Evolutionary conservation across 2,888 invertebrate genomes (phyloP), one percentile per base, ranked within the genome.

Genomic region (Caenorhabditis parvicauda): DNA sequence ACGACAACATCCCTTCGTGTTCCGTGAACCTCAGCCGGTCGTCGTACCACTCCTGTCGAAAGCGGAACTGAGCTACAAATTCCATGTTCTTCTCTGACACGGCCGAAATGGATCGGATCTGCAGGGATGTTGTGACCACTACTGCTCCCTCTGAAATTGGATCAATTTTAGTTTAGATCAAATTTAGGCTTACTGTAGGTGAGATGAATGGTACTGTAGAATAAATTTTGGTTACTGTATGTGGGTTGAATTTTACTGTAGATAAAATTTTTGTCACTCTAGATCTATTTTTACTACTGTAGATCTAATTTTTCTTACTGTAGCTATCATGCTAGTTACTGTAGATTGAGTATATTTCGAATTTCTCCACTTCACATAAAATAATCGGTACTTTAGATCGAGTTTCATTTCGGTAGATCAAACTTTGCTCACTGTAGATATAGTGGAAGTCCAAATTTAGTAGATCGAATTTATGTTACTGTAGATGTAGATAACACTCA

Each of bases 41-140:
- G 42, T 80, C 80, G 48, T 67, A 76, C 80, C 80, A 80, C 60
- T 77, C 74, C 52, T 80, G 80, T 22, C 81, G 76, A 45, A 80
- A 77, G 12, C 79, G 76, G 43, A 80, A 80, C 49, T 80, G 80
- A 1, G 77, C 80, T 7, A 79, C 77, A 51, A 76, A 80, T 46
- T 80, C 80, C 79, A 79, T 79, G 45, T 79, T 79, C 54, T 75
- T 70, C 47, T 76, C 79, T 6, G 70, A 75, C 6, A 79, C 78
- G 0, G 79, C 79, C 28, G 74, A 75, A 24, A 79, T 77, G 0
- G 78, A 79, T 27, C 75, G 63, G 42, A 78, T 74, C 35, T 72
- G 64, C 28, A 77, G 56, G 27, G 66, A 68, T 2, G 77, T 76
- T n/a, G 71, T 72, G 1, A 78, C 73, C 14, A 70, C 44, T 3